A percentile compares a stretch with the other conserved stretches of the same genome.
phyloP scores from a whole-genome alignment of 1,140 invertebrate species.

The Reticulitermes speratus region DNA sequence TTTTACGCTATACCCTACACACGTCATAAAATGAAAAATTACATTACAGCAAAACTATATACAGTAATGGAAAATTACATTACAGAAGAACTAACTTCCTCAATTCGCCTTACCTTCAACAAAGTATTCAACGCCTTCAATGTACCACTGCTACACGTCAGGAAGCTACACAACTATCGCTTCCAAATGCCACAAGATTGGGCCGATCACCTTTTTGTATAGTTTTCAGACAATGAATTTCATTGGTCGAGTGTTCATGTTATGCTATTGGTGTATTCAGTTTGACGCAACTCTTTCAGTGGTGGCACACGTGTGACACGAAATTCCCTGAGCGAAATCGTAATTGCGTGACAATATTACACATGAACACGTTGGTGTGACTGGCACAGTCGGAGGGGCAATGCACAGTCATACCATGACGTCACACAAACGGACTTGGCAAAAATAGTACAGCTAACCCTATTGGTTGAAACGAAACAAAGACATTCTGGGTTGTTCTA shows the following conservation, averaged over 20 bases:
- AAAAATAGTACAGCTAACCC: background rate
- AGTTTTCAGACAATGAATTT: background rate
- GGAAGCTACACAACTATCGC: too few species aligned
- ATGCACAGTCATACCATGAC: background rate
- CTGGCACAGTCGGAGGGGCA: background rate
- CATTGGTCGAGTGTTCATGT: background rate
- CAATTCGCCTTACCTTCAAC: too few species aligned
- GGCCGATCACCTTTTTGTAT: background rate
- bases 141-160: too few species aligned
- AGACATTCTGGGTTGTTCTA: background rate
- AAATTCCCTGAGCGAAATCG: background rate
- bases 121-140: too few species aligned
- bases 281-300: background rate
- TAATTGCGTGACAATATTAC: background rate
- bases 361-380: background rate
- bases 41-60: too few species aligned
- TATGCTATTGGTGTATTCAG: background rate
- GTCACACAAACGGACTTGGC: background rate
- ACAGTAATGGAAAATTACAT: too few species aligned
- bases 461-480: background rate
- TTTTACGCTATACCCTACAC: too few species aligned
- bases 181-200: background rate
- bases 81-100: too few species aligned
- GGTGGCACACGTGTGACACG: background rate
- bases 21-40: too few species aligned